A percentile compares a stretch with the other conserved stretches of the same genome.
phyloP scores from a whole-genome alignment of 2,888 invertebrate species.

The Agrochola circellaris region DNA sequence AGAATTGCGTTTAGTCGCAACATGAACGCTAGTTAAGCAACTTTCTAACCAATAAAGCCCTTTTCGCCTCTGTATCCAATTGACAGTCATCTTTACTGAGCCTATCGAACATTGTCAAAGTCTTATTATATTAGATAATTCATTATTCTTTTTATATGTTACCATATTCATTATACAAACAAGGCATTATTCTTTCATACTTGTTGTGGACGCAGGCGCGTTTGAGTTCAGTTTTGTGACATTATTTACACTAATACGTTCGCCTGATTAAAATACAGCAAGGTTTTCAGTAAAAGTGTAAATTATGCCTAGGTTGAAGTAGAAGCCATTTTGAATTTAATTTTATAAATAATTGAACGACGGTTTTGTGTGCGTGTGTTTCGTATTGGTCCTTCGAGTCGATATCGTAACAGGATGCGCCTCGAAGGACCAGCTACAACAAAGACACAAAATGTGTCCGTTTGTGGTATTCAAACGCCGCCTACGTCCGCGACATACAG shows the following conservation, averaged over 20 bases:
- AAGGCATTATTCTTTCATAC: conserved; percentile 86
- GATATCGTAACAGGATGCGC: background rate
- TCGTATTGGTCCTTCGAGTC: conserved; percentile 33
- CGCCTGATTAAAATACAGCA: conserved; percentile 45
- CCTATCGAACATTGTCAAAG: conserved; percentile 85
- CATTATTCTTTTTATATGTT: conserved; percentile 81
- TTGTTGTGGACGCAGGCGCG: conserved; percentile 75
- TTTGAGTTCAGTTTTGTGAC: conserved; percentile 35
- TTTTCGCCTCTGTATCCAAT: conserved; percentile 80
- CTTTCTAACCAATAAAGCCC: conserved; percentile 78
- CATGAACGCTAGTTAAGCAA: conserved; percentile 41
- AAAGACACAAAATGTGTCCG: conserved; percentile 6
- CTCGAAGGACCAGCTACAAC: conserved; percentile 5
- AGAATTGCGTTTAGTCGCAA: conserved; percentile 39
- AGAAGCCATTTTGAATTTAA: background rate
- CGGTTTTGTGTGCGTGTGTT: background rate
- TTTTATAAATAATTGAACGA: background rate
- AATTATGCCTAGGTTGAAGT: conserved; percentile 23
- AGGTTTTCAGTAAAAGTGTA: conserved; percentile 31
- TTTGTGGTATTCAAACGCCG: conserved; percentile 37
- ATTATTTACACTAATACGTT: conserved; percentile 42
- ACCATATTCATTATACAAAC: conserved; percentile 85
- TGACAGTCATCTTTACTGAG: conserved; percentile 82
- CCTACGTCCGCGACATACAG: conserved; percentile 77
- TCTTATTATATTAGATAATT: conserved; percentile 88